phyloP scores from a whole-genome alignment of 2,113 vertebrate genomes.

The Geococcyx californianus region DNA sequence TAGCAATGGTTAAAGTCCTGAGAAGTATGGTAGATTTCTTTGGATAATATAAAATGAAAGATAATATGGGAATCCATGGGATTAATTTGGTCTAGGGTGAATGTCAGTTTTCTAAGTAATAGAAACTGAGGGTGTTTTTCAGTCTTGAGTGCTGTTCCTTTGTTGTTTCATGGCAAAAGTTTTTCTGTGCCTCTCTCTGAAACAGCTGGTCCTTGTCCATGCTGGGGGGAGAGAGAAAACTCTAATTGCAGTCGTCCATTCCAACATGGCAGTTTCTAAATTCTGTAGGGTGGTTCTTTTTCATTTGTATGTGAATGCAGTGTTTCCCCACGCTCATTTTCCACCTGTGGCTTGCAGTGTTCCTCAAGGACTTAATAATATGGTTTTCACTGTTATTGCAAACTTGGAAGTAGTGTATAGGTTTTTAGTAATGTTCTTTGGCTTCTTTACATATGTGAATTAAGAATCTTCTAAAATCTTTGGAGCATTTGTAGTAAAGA shows the following conservation, averaged over 20 bases:
- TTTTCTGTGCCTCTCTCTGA: not conserved
- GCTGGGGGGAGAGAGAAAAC: not conserved
- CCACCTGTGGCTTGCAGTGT: not conserved
- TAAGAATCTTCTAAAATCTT: not conserved
- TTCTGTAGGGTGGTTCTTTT: not conserved
- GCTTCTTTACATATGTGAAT: not conserved
- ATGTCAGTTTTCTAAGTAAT: not conserved
- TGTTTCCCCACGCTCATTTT: accelerated
- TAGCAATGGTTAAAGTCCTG: not conserved
- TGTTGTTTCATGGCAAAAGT: not conserved
- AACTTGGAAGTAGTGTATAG: not conserved
- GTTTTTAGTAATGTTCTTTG: not conserved
- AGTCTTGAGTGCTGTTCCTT: not conserved
- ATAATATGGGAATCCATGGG: not conserved
- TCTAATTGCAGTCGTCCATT: not conserved
- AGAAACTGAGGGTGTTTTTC: not conserved
- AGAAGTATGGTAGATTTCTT: not conserved
- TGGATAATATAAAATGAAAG: not conserved
- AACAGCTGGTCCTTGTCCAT: not conserved
- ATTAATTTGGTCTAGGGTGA: not conserved
- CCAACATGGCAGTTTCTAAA: not conserved
- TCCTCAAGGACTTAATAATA: not conserved
- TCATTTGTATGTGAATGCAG: not conserved
- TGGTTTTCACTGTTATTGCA: not conserved
- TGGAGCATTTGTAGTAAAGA: not conserved